Evolutionary conservation across 2,888 invertebrate species (phyloP).

Genomic region (Sphaerophoria taeniata): DNA sequence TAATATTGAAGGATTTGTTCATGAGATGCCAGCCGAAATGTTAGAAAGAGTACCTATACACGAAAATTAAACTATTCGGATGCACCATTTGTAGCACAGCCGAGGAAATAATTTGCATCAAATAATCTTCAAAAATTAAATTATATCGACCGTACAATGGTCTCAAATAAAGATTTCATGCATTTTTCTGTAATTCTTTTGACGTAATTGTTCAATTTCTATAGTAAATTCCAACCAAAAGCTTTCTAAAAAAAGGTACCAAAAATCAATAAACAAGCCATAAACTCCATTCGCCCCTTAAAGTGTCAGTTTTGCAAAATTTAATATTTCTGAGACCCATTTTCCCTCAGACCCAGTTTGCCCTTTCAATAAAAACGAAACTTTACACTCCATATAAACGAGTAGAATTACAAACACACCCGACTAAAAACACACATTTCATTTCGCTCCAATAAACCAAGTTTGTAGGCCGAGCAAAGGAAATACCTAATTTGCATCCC

Average conservation of each 20-base stretch:
- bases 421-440: slow-evolving; percentile 10
- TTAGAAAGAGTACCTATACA: too few relatives aligned
- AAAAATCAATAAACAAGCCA: slow-evolving; percentile 49
- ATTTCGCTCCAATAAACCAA: slow-evolving; percentile 33
- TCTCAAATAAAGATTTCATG: too few relatives aligned
- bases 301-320: slow-evolving; percentile 57
- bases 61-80: too few relatives aligned
- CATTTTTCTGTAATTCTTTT: too few relatives aligned
- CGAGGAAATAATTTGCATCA: too few relatives aligned
- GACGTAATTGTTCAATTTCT: too few relatives aligned
- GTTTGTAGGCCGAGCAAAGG: not conserved
- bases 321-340: slow-evolving; percentile 6
- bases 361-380: not conserved
- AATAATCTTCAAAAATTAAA: too few relatives aligned
- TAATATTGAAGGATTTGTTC: too few relatives aligned
- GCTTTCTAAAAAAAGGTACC: slow-evolving; percentile 35
- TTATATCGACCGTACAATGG: too few relatives aligned
- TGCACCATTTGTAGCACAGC: too few relatives aligned
- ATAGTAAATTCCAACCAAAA: too few relatives aligned
- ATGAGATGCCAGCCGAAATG: too few relatives aligned
- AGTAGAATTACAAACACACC: not conserved
- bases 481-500: slow-evolving; percentile 22
- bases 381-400: not conserved
- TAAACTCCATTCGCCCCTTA: slow-evolving; percentile 52
- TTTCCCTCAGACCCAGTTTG: not conserved